Percentiles rank a stretch among this genome's conserved stretches.
Evolutionary conservation across 92 coral and sea anemone genomes (phyloP).

Genomic region (Zoanthus sociatus): DNA sequence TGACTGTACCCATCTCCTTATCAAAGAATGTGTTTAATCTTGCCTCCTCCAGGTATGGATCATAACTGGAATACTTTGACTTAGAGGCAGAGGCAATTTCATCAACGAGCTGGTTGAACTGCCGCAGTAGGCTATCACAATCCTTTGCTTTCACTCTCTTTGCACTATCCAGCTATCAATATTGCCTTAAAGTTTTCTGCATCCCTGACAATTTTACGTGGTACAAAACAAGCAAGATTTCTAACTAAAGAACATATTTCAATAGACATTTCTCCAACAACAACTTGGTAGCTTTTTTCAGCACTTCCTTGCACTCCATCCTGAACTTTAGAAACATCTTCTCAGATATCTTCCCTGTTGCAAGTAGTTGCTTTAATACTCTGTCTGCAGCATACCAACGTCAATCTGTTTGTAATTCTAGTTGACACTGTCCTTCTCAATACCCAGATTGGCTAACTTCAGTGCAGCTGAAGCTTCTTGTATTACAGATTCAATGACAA

Average conservation of each 20-base stretch:
- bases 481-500: background rate
- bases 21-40: background rate
- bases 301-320: conserved; percentile 32
- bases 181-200: conserved; percentile 30
- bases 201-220: conserved; percentile 26
- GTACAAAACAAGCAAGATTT: conserved; percentile 28
- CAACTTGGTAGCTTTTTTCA: conserved; percentile 31
- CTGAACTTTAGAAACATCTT: too few species aligned
- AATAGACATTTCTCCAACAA: conserved; percentile 2
- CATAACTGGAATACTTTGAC: conserved; percentile 16
- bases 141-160: conserved; percentile 36
- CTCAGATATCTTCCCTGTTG: conserved; percentile 14
- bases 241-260: conserved; percentile 25
- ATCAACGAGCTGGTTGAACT: conserved; percentile 11
- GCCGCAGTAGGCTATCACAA: conserved; percentile 4
- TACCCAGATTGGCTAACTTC: background rate
- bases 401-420: conserved; percentile 27
- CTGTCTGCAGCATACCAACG: conserved; percentile 49
- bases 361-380: conserved; percentile 14
- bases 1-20: background rate
- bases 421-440: background rate
- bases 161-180: conserved; percentile 20
- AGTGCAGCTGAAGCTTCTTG: background rate
- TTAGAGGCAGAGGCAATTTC: conserved; percentile 1
- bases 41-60: conserved; percentile 16